Conservation (phyloP, 2,888 invertebrate genomes). For the Eledona agricola region DNA sequence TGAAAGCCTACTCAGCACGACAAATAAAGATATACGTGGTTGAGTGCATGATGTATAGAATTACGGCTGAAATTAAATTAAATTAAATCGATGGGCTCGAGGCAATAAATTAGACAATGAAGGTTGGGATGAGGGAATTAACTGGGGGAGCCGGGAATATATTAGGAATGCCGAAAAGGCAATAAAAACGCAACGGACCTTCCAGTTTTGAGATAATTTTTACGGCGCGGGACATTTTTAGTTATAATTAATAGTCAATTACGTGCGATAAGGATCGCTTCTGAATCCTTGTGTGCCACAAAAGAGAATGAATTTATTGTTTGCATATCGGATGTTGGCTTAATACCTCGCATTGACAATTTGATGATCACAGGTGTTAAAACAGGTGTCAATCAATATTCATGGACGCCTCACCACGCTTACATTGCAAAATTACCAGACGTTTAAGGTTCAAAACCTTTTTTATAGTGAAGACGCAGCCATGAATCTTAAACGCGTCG, state of each 20-base stretch:
- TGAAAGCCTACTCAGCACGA: too few species aligned
- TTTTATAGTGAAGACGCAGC: conserved; percentile 31
- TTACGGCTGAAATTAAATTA: too few species aligned
- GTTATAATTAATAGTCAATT: conserved; percentile 39
- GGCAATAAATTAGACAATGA: too few species aligned
- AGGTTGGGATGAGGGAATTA: not conserved
- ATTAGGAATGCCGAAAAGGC: conserved; percentile 18
- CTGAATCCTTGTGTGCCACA: conserved; percentile 8
- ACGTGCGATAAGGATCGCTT: conserved; percentile 16
- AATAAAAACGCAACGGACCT: conserved; percentile 24
- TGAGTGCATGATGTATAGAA: too few species aligned
- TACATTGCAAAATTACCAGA: conserved; percentile 35
- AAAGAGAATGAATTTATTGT: conserved; percentile 25
- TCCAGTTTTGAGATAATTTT: conserved; percentile 27
- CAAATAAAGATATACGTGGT: too few species aligned
- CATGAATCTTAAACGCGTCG: conserved; percentile 27
- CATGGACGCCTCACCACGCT: conserved; percentile 37
- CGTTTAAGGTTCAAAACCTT: conserved; percentile 29
- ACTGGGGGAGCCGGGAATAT: conserved; percentile 9
- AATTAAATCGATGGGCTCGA: too few species aligned
- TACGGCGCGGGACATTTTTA: conserved; percentile 33
- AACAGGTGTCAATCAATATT: conserved; percentile 56
- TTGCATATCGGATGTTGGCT: conserved; percentile 34
- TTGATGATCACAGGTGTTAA: conserved; percentile 51
- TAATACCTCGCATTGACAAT: conserved; percentile 44